phyloP scores from a whole-genome alignment of 1,140 invertebrate genomes.

The Drosophila novamexicana region DNA sequence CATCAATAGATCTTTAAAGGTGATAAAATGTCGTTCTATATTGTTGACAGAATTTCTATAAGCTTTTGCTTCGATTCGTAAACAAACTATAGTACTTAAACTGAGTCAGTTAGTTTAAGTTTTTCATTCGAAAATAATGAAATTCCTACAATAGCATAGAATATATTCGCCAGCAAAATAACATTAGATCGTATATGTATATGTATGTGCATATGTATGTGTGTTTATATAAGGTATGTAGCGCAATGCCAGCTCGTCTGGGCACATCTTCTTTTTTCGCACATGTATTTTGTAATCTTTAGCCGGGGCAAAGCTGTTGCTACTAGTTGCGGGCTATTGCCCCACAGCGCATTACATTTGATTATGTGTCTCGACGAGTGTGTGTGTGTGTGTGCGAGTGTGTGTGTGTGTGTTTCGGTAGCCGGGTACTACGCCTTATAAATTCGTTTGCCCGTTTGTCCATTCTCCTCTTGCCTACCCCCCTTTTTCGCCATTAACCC shows the following conservation, averaged over 20 bases:
- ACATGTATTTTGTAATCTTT: slow-evolving; percentile 64
- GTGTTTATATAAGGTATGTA: slow-evolving; percentile 20
- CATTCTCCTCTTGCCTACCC: slow-evolving; percentile 13
- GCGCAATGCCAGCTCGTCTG: slow-evolving; percentile 33
- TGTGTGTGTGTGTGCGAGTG: slow-evolving; percentile 23
- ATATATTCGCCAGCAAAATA: slow-evolving; percentile 18
- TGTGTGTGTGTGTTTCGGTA: slow-evolving; percentile 15
- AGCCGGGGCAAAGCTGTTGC: slow-evolving; percentile 55
- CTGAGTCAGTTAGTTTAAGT: not conserved
- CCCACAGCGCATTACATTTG: slow-evolving; percentile 77
- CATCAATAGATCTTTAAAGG: no score
- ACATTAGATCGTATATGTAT: slow-evolving; percentile 12
- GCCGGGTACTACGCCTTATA: slow-evolving; percentile 65
- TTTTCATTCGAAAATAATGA: slow-evolving; percentile 3
- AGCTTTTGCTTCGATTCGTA: no score
- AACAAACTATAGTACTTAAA: not conserved
- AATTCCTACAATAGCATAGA: slow-evolving; percentile 39
- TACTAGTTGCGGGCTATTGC: slow-evolving; percentile 68
- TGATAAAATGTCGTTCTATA: no score
- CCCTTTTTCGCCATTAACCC: slow-evolving; percentile 20
- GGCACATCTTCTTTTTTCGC: slow-evolving; percentile 31
- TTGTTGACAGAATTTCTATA: no score
- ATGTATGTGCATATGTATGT: not conserved
- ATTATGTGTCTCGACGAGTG: slow-evolving; percentile 60
- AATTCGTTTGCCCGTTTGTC: slow-evolving; percentile 43